These are phyloP conservation scores for Pseudomyrmex gracilis DNA, from an alignment of 1,140 invertebrate genomes.

Conservation along the genomic window DNA sequence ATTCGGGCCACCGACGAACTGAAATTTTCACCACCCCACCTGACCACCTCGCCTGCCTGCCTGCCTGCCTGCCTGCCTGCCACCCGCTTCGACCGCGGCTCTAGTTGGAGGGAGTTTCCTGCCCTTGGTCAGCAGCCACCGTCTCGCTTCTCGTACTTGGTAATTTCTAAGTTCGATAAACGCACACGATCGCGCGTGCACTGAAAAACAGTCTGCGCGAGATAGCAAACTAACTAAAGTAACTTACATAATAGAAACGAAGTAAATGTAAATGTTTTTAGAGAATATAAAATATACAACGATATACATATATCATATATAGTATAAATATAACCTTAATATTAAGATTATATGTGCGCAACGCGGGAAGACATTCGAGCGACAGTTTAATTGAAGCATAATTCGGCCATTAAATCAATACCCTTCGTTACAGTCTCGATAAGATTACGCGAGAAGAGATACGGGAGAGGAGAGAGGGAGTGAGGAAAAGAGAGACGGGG, in stretches of 20 bases:
- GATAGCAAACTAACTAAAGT: background rate
- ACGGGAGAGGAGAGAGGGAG: background rate
- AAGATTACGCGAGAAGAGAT: constrained; percentile 43
- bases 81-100: constrained; percentile 46
- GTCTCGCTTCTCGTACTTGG: constrained; percentile 33
- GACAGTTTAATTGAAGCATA: constrained; percentile 59
- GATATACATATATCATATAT: background rate
- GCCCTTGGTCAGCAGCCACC: constrained; percentile 63
- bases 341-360: constrained; percentile 10
- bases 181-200: background rate
- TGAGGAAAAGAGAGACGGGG: background rate
- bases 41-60: background rate
- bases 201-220: background rate
- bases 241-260: background rate
- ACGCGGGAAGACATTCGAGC: background rate
- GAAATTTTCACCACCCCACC: constrained; percentile 61
- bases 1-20: constrained; percentile 66
- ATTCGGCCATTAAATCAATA: constrained; percentile 60
- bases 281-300: background rate
- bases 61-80: background rate
- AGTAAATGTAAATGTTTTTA: background rate
- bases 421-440: constrained; percentile 51
- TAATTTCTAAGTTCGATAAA: constrained; percentile 50
- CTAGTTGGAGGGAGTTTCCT: constrained; percentile 57
- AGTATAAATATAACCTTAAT: background rate